A percentile compares a stretch with the other conserved stretches of the same genome.
Evolutionary conservation across 2,113 vertebrate species (phyloP).

Genomic region (Cryptotis parvus): DNA sequence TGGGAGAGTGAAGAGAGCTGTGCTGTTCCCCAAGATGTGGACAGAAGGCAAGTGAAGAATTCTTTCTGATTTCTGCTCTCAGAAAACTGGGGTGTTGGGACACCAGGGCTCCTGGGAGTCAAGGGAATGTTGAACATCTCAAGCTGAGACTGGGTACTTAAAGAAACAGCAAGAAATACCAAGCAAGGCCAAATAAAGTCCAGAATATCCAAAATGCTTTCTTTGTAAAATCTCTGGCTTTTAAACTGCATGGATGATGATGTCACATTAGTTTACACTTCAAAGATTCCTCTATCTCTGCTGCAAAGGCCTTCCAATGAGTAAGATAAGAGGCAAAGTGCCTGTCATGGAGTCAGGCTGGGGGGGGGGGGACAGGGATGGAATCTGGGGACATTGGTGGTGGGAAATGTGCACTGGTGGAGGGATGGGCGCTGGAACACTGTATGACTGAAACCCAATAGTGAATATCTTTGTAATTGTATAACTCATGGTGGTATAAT

Average conservation of each 20-base stretch:
- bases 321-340: too few relatives aligned
- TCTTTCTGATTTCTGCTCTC: not conserved
- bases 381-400: too few relatives aligned
- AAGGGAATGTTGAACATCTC: not conserved
- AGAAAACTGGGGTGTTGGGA: not conserved
- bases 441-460: too few relatives aligned
- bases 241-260: not conserved
- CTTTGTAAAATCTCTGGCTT: conserved; percentile 20
- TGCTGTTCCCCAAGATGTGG: conserved; percentile 56
- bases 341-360: too few relatives aligned
- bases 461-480: too few relatives aligned
- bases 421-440: too few relatives aligned
- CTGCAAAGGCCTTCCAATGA: too few relatives aligned
- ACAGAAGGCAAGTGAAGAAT: conserved; percentile 26
- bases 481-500: too few relatives aligned
- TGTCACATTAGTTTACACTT: not conserved
- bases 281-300: not conserved
- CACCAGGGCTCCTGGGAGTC: not conserved
- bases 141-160: not conserved
- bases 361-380: too few relatives aligned
- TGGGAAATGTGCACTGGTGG: too few relatives aligned
- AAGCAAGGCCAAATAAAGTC: not conserved
- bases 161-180: conserved; percentile 20
- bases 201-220: not conserved
- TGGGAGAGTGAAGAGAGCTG: conserved; percentile 64